A percentile compares a stretch with the other conserved stretches of the same genome.
Conservation (phyloP, 1,140 invertebrate genomes). For the Papilio helenus region DNA sequence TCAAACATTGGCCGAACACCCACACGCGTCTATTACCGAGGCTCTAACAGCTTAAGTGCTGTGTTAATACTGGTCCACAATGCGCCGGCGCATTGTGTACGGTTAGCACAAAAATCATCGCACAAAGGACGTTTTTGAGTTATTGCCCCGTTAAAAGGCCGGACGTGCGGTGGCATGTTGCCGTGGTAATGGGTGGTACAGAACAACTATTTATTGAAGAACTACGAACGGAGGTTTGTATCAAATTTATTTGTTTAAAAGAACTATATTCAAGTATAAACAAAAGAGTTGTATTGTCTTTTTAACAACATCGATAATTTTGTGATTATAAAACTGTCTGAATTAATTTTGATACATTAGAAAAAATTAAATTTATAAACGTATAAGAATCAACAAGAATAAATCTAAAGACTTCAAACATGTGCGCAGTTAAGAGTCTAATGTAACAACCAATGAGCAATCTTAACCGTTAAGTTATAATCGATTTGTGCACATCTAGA, state of each 20-base stretch:
- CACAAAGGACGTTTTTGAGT: slow-evolving; percentile 57
- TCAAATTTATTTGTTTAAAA: neutral
- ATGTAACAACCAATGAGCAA: neutral
- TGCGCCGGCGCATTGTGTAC: slow-evolving; percentile 46
- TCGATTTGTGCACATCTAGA: neutral
- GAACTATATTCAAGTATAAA: neutral
- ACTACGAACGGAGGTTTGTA: neutral
- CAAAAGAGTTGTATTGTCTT: too few relatives aligned
- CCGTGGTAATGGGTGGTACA: slow-evolving; percentile 43
- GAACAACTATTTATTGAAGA: slow-evolving; percentile 11
- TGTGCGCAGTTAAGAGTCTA: too few relatives aligned
- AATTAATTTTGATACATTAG: too few relatives aligned
- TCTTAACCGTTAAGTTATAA: neutral
- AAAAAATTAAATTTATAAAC: too few relatives aligned
- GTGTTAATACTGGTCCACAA: slow-evolving; percentile 56
- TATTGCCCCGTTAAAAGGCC: slow-evolving; percentile 56
- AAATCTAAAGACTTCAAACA: neutral
- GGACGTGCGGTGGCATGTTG: slow-evolving; percentile 46
- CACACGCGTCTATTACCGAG: slow-evolving; percentile 46
- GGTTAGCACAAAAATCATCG: slow-evolving; percentile 53
- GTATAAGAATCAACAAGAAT: too few relatives aligned
- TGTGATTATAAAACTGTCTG: too few relatives aligned
- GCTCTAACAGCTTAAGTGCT: slow-evolving; percentile 66
- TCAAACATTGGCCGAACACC: slow-evolving; percentile 45
- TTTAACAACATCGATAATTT: too few relatives aligned